Evolutionary conservation across 2,888 invertebrate genomes (phyloP).

Genomic region (Polyommatus icarus): DNA sequence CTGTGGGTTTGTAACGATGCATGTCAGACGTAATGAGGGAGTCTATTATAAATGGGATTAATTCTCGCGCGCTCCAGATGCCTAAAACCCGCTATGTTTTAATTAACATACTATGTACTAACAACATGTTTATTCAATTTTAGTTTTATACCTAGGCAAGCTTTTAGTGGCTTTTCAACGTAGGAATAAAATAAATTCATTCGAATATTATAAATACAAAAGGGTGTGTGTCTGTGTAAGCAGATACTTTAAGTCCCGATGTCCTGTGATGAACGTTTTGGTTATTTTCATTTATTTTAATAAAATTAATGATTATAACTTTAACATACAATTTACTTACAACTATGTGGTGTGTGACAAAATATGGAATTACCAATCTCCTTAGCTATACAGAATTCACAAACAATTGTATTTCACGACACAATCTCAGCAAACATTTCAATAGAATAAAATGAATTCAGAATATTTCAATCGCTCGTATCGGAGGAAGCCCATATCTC

Average conservation of each 20-base stretch:
- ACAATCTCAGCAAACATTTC: constrained; percentile 17
- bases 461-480: constrained; percentile 27
- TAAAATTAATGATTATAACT: too few relatives aligned
- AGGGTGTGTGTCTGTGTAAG: too few relatives aligned
- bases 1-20: background rate
- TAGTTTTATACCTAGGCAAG: background rate
- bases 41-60: constrained; percentile 21
- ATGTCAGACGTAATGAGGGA: constrained; percentile 9
- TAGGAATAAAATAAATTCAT: background rate
- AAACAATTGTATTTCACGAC: background rate
- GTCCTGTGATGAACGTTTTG: too few relatives aligned
- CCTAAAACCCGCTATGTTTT: background rate
- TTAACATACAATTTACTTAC: background rate
- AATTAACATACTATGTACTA: constrained; percentile 16
- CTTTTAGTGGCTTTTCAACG: background rate
- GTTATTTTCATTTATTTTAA: too few relatives aligned
- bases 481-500: constrained; percentile 20
- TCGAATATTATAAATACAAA: too few relatives aligned
- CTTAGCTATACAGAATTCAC: background rate
- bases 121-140: background rate
- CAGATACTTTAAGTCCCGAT: too few relatives aligned
- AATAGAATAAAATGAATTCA: constrained; percentile 25
- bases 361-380: background rate
- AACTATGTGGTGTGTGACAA: background rate
- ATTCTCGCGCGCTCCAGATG: constrained; percentile 18